These are phyloP conservation scores for Agelas oroides DNA, from an alignment of 37 sponge, comb jelly and placozoan genomes.

Conservation along the genomic window DNA sequence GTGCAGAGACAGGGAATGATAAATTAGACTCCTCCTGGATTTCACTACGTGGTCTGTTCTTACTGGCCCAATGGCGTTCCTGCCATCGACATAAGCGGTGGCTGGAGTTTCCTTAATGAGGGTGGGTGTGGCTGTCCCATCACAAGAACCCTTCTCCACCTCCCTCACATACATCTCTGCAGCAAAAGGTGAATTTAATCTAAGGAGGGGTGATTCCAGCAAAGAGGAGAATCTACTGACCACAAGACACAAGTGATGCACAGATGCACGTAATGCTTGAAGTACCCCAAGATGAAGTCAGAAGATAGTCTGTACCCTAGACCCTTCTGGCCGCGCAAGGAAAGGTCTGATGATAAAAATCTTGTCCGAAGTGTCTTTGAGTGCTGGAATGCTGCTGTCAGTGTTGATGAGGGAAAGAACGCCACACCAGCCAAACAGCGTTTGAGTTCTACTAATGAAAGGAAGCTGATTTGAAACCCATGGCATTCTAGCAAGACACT, in stretches of 20 bases:
- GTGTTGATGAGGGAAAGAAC: too few species aligned
- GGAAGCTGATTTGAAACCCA: too few species aligned
- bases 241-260: too few species aligned
- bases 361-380: too few species aligned
- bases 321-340: too few species aligned
- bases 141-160: slow-evolving; percentile 57
- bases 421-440: not conserved
- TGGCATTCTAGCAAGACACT: too few species aligned
- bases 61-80: slow-evolving; percentile 83
- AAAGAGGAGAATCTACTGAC: not conserved
- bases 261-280: too few species aligned
- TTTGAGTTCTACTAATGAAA: too few species aligned
- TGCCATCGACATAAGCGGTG: slow-evolving; percentile 89
- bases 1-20: not conserved
- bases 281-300: too few species aligned
- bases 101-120: slow-evolving; percentile 76
- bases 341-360: too few species aligned
- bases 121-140: slow-evolving; percentile 69
- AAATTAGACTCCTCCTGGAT: not conserved
- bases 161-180: slow-evolving; percentile 87
- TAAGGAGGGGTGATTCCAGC: not conserved
- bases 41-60: slow-evolving; percentile 8
- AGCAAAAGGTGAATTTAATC: not conserved
- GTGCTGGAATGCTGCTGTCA: not conserved
- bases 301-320: too few species aligned